These are phyloP conservation scores for Candidula unifasciata DNA, from an alignment of 2,888 invertebrate species.

Conservation along the genomic window DNA sequence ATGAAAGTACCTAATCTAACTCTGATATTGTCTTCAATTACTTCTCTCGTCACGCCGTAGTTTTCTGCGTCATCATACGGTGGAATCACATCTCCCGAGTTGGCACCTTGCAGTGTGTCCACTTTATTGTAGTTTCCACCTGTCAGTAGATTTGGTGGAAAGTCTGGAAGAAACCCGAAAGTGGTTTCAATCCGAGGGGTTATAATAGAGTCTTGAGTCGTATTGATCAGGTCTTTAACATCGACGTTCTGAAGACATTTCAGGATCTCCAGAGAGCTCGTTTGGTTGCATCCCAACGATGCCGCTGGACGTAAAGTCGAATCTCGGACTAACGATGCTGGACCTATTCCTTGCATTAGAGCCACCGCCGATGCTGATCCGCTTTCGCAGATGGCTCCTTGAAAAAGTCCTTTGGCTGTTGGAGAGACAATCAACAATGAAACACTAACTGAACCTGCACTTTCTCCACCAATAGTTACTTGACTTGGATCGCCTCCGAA, in stretches of 20 bases:
- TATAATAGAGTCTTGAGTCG: not conserved
- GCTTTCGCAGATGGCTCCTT: constrained; percentile 21
- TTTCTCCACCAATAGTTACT: constrained; percentile 23
- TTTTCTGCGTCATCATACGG: not conserved
- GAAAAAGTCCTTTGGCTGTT: constrained; percentile 16
- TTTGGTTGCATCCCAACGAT: not conserved
- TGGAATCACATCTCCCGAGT: not conserved
- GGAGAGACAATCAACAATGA: constrained; percentile 5
- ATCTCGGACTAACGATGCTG: not conserved
- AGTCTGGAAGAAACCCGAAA: constrained; percentile 38
- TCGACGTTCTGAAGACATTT: not conserved
- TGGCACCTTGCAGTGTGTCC: not conserved
- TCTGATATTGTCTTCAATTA: not conserved
- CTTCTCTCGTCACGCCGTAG: not conserved
- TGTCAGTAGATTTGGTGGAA: not conserved
- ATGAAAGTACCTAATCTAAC: not conserved
- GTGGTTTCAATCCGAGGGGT: constrained; percentile 18
- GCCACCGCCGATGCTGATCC: not conserved
- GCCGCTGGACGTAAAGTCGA: not conserved
- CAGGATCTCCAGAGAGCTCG: not conserved
- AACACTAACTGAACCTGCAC: constrained; percentile 16
- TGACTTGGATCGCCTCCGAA: constrained; percentile 31
- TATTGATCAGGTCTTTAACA: not conserved
- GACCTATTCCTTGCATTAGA: not conserved
- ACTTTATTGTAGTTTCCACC: not conserved